Conservation (phyloP, 2,888 invertebrate species). For the Calameuta pallipes region DNA sequence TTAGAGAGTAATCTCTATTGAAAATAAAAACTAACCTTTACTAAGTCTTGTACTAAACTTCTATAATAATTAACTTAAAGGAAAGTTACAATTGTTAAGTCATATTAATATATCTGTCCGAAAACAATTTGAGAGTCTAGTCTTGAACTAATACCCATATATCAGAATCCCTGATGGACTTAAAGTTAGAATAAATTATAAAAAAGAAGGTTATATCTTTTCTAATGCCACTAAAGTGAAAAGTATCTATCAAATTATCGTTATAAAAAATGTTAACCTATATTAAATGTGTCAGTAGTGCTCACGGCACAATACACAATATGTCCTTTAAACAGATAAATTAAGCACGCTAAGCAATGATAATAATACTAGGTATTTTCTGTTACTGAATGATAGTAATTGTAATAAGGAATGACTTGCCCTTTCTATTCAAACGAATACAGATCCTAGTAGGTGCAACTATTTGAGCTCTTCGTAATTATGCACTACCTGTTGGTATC, state of each 20-base stretch:
- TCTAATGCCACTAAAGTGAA: not conserved
- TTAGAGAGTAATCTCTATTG: not conserved
- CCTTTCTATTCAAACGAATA: not conserved
- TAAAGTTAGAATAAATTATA: not conserved
- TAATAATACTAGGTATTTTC: not conserved
- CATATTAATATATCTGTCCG: not conserved
- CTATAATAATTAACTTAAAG: not conserved
- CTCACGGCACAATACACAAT: not conserved
- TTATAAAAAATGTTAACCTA: not conserved
- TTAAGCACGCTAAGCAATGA: not conserved
- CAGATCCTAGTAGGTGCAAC: not conserved
- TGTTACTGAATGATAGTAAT: not conserved
- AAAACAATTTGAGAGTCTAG: not conserved
- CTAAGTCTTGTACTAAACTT: not conserved
- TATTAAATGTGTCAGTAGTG: not conserved
- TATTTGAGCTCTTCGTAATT: not conserved
- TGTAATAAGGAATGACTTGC: not conserved
- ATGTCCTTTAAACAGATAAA: not conserved
- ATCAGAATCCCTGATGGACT: not conserved
- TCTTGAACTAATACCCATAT: not conserved
- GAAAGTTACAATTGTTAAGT: not conserved
- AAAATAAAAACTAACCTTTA: not conserved
- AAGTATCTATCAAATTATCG: not conserved
- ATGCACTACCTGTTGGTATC: not conserved
- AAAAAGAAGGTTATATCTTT: not conserved